Evolutionary conservation across 2,797 vertebrate genomes (phyloP).

Genomic region (Betta splendens): DNA sequence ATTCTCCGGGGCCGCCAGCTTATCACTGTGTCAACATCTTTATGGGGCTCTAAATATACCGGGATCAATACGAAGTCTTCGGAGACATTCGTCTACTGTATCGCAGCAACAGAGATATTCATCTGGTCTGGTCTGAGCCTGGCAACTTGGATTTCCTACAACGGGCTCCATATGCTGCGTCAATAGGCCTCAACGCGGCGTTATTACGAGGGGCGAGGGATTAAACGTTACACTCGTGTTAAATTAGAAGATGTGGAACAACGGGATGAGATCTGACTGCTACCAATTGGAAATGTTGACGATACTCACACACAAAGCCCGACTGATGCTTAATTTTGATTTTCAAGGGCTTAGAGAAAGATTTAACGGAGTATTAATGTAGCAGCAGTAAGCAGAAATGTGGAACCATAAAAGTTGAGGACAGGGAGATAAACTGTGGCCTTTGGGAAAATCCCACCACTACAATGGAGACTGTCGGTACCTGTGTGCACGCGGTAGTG

Average conservation of each 20-base stretch:
- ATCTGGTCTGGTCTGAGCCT: slow-evolving; percentile 33
- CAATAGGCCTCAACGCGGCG: slow-evolving; percentile 19
- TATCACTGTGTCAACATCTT: slow-evolving; percentile 76
- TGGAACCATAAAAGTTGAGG: not conserved
- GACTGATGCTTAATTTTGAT: not conserved
- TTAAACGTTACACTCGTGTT: slow-evolving; percentile 4
- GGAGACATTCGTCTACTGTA: slow-evolving; percentile 70
- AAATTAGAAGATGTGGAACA: slow-evolving; percentile 1
- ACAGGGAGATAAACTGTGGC: too few species aligned
- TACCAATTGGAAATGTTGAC: not conserved
- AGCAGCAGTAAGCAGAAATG: not conserved
- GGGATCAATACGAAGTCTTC: slow-evolving; percentile 70
- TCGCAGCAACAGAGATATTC: slow-evolving; percentile 65
- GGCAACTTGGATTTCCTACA: slow-evolving; percentile 38
- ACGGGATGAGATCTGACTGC: not conserved
- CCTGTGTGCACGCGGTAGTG: slow-evolving; percentile 99
- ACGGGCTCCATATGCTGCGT: slow-evolving; percentile 22
- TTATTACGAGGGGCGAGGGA: slow-evolving; percentile 4
- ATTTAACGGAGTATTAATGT: not conserved
- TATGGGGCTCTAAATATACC: slow-evolving; percentile 76
- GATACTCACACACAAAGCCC: not conserved
- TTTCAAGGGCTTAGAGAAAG: too few species aligned
- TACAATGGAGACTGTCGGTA: slow-evolving; percentile 51
- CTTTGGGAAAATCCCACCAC: not conserved
- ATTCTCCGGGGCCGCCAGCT: slow-evolving; percentile 63